Evolutionary conservation across 2,113 vertebrate genomes (phyloP).

Genomic region (Nanorana parkeri): DNA sequence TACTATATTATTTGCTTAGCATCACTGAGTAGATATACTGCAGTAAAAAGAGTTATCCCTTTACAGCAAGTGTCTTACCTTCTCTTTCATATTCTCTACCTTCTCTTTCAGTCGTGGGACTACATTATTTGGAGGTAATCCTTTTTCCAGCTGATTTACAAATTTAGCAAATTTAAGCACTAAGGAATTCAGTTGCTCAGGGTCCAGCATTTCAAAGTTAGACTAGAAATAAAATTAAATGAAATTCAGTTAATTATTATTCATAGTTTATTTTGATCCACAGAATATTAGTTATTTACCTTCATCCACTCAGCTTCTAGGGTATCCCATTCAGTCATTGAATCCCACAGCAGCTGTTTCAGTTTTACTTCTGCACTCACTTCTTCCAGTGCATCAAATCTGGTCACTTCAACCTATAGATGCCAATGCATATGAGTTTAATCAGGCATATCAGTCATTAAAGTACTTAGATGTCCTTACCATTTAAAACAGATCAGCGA

Average conservation of each 20-base stretch:
- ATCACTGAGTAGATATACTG: neutral
- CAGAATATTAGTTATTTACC: slow-evolving; percentile 62
- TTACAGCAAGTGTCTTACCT: slow-evolving; percentile 67
- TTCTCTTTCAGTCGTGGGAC: slow-evolving; percentile 75
- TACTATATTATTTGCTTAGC: neutral
- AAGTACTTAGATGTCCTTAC: too few species aligned
- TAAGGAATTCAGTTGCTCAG: slow-evolving; percentile 75
- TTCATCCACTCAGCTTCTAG: slow-evolving; percentile 75
- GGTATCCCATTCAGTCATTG: slow-evolving; percentile 77
- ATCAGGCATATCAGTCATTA: too few species aligned
- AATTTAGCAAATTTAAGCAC: slow-evolving; percentile 79
- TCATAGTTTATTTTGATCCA: too few species aligned
- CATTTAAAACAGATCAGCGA: too few species aligned
- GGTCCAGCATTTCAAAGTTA: slow-evolving; percentile 76
- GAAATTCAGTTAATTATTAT: too few species aligned
- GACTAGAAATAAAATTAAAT: slow-evolving; percentile 64
- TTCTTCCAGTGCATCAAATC: slow-evolving; percentile 79
- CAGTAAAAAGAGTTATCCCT: neutral
- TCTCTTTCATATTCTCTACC: slow-evolving; percentile 79
- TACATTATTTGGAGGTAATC: slow-evolving; percentile 78
- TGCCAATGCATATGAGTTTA: neutral
- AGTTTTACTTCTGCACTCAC: slow-evolving; percentile 76
- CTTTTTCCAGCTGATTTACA: slow-evolving; percentile 81
- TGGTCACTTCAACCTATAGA: slow-evolving; percentile 80
- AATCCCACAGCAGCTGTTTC: slow-evolving; percentile 83